These are phyloP conservation scores for Troides helena DNA, from an alignment of 2,888 invertebrate species.

Conservation along the genomic window DNA sequence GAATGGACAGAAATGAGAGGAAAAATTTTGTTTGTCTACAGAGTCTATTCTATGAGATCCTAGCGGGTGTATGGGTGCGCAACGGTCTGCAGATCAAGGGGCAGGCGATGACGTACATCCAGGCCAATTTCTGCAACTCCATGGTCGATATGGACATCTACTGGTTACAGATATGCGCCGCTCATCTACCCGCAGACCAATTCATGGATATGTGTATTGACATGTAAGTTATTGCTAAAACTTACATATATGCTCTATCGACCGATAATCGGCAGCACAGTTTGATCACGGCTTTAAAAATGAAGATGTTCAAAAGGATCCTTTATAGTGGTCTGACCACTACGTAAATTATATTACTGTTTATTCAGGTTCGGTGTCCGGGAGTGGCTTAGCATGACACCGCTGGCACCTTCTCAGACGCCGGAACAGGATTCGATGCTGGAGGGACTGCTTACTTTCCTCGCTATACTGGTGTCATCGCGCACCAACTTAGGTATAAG, in stretches of 20 bases:
- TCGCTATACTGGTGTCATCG: conserved; percentile 92
- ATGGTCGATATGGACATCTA: conserved; percentile 99
- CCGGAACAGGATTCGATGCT: conserved; percentile 95
- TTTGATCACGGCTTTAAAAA: no score
- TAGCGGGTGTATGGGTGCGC: conserved; percentile 96
- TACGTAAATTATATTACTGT: no score
- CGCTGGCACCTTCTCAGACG: conserved; percentile 84
- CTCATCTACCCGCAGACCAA: conserved; percentile 90
- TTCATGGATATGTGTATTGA: conserved; percentile 93
- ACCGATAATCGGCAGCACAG: background rate
- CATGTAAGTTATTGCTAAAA: conserved; percentile 78
- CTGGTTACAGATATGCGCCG: conserved; percentile 95
- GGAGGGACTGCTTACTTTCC: conserved; percentile 94
- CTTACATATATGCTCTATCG: background rate
- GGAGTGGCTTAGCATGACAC: conserved; percentile 91
- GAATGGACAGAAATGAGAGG: no score
- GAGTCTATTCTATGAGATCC: conserved; percentile 97
- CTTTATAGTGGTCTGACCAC: no score
- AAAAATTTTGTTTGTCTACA: conserved; percentile 55
- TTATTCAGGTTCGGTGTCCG: conserved; percentile 88
- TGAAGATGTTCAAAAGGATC: no score
- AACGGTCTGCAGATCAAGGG: conserved; percentile 98
- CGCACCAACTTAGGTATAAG: conserved; percentile 89
- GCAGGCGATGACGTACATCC: conserved; percentile 99
- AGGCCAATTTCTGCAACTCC: conserved; percentile 98